Evolutionary conservation across 1,140 invertebrate species (phyloP).

Genomic region (Heliconius congener): DNA sequence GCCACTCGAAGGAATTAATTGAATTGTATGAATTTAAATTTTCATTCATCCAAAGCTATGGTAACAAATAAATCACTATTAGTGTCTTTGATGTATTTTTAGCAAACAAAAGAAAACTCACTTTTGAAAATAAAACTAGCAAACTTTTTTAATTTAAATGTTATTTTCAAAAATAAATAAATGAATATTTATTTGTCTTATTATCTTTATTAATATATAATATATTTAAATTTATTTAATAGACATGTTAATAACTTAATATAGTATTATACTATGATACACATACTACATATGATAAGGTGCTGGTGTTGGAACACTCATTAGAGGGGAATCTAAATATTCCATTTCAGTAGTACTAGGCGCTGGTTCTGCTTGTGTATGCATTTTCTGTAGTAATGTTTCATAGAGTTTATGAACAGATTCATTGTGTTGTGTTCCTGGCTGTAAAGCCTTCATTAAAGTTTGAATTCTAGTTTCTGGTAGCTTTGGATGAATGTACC

Average conservation of each 20-base stretch:
- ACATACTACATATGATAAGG: conserved; percentile 81
- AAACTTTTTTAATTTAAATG: no score
- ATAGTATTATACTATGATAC: neutral
- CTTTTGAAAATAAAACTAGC: no score
- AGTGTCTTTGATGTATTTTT: no score
- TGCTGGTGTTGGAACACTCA: conserved; percentile 92
- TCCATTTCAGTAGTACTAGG: conserved; percentile 85
- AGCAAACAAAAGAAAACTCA: no score
- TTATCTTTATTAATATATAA: conserved; percentile 4
- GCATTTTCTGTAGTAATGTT: conserved; percentile 89
- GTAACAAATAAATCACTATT: no score
- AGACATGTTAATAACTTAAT: conserved; percentile 12
- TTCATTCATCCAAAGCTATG: no score
- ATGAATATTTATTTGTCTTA: neutral
- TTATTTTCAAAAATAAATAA: no score
- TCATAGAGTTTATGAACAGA: conserved; percentile 91
- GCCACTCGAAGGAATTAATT: no score
- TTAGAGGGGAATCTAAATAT: conserved; percentile 90
- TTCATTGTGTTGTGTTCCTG: conserved; percentile 92
- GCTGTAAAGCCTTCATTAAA: conserved; percentile 93
- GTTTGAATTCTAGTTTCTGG: conserved; percentile 90
- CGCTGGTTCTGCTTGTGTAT: conserved; percentile 86
- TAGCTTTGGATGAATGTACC: conserved; percentile 95
- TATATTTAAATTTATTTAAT: neutral
- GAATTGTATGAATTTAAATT: no score